A percentile compares a stretch with the other conserved stretches of the same genome.
Evolutionary conservation across 2,888 invertebrate species (phyloP).

Genomic region (Creontiades dilutus): DNA sequence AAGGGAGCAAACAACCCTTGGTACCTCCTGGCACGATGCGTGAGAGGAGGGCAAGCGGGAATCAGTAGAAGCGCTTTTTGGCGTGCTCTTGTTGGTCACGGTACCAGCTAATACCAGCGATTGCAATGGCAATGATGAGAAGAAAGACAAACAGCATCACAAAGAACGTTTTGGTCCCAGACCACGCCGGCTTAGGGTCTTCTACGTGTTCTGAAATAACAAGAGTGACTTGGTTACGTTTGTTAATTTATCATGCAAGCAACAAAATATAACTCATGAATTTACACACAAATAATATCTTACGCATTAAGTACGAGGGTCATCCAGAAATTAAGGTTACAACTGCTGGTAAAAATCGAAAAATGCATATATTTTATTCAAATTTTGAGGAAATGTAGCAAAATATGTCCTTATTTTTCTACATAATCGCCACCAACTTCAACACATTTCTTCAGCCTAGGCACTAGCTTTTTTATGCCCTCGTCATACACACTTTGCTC

Average conservation of each 20-base stretch:
- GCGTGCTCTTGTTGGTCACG: conserved; percentile 94
- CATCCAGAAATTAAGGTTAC: too few relatives aligned
- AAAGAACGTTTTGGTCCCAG: conserved; percentile 94
- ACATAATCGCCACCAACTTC: too few relatives aligned
- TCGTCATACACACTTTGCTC: too few relatives aligned
- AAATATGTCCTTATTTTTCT: too few relatives aligned
- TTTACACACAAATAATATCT: background rate
- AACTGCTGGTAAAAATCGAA: too few relatives aligned
- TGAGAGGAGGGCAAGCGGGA: background rate
- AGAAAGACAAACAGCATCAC: conserved; percentile 91
- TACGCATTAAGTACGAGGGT: too few relatives aligned
- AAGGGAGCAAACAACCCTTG: conserved; percentile 12
- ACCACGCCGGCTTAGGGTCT: conserved; percentile 92
- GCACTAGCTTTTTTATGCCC: too few relatives aligned
- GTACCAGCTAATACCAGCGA: conserved; percentile 94
- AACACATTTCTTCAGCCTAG: too few relatives aligned
- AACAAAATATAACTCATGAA: background rate
- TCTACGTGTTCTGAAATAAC: conserved; percentile 86
- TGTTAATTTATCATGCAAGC: background rate
- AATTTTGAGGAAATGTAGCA: too few relatives aligned
- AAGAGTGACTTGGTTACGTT: background rate
- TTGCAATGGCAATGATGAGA: conserved; percentile 89
- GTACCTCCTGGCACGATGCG: background rate
- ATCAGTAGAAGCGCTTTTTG: conserved; percentile 90
- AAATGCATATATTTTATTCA: too few relatives aligned